phyloP scores from a whole-genome alignment of 2,888 invertebrate species.

The Tholera decimalis region DNA sequence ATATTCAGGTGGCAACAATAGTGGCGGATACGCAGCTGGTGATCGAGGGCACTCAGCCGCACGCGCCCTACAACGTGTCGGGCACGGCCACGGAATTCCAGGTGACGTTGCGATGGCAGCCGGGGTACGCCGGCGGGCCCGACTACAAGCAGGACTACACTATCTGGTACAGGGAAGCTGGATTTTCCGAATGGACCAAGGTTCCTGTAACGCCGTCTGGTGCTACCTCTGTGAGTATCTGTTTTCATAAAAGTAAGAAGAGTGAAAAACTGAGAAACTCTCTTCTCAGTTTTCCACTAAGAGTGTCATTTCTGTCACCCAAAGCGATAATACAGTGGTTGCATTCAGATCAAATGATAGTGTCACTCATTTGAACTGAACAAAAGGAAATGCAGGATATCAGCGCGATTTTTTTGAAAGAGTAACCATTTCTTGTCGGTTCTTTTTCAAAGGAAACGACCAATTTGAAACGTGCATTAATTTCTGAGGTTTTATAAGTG shows the following conservation, averaged over 20 bases:
- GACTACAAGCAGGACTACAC: slow-evolving; percentile 99
- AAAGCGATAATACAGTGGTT: no score
- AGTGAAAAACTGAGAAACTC: no score
- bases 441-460: no score
- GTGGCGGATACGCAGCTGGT: slow-evolving; percentile 97
- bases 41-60: slow-evolving; percentile 98
- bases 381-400: no score
- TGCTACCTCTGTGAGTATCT: slow-evolving; percentile 92
- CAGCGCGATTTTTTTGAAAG: no score
- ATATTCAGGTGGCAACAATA: slow-evolving; percentile 97
- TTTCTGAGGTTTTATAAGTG: no score
- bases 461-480: no score
- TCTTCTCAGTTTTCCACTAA: no score
- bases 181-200: slow-evolving; percentile 97
- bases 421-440: no score
- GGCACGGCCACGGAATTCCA: slow-evolving; percentile 97
- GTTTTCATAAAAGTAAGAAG: background rate
- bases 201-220: slow-evolving; percentile 98
- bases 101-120: slow-evolving; percentile 97
- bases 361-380: no score
- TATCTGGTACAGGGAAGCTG: slow-evolving; percentile 98
- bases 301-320: no score
- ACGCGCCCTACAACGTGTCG: slow-evolving; percentile 98
- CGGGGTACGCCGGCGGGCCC: slow-evolving; percentile 98
- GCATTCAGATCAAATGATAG: no score